Percentiles rank a stretch among this genome's conserved stretches.
Evolutionary conservation across 2,888 invertebrate genomes (phyloP).

Genomic region (Crossocerus cetratus): DNA sequence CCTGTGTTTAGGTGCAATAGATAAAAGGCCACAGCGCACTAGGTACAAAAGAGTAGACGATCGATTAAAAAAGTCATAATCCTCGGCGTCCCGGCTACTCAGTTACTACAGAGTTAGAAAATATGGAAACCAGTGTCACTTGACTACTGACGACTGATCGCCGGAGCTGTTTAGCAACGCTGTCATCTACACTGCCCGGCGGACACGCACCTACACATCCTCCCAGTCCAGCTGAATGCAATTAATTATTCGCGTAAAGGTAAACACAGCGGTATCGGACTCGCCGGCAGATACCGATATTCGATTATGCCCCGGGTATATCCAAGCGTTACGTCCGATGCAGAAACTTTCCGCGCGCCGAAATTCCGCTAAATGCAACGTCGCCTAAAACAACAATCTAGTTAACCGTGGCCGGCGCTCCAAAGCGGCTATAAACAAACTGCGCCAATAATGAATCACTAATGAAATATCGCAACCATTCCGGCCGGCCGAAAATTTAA

Average conservation of each 20-base stretch:
- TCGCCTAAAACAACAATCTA: background rate
- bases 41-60: too few relatives aligned
- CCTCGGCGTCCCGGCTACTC: too few relatives aligned
- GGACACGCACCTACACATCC: too few relatives aligned
- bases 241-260: background rate
- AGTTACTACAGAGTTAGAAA: too few relatives aligned
- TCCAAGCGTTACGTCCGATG: background rate
- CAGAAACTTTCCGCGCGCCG: background rate
- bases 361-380: background rate
- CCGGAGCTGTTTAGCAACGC: too few relatives aligned
- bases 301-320: background rate
- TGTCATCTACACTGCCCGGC: too few relatives aligned
- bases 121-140: too few relatives aligned
- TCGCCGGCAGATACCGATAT: background rate
- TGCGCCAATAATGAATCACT: background rate
- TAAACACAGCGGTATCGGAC: conserved; percentile 3
- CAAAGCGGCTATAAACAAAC: background rate
- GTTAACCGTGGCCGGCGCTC: background rate
- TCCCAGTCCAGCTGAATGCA: too few relatives aligned
- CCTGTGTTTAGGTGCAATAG: too few relatives aligned
- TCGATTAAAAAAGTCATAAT: too few relatives aligned
- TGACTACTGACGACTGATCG: too few relatives aligned
- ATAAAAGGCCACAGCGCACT: too few relatives aligned
- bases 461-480: background rate
- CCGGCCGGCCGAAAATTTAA: background rate